Evolutionary conservation across 2,113 vertebrate genomes (phyloP), one percentile per base, ranked within the genome.

Genomic region (Macaca fascicularis): DNA sequence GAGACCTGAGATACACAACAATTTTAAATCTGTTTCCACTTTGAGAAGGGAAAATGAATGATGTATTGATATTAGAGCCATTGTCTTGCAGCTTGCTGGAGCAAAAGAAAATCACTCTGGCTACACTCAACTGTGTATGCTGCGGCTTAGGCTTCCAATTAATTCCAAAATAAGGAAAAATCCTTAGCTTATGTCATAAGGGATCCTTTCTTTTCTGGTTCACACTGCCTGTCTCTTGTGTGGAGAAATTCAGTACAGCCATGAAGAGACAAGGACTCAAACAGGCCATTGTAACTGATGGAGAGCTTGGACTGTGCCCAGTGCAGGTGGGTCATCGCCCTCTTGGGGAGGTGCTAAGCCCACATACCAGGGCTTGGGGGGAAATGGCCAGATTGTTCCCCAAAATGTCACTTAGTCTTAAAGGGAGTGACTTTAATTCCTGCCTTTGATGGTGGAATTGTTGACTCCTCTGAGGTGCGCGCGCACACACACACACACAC

Each of bases 131-230:
- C 43, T 45, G 35, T 52, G 20, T 50, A 61, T 59, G 32, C 80
- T 30, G 35, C n/a, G 80, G 48, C 19, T 94, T 84, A 82, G 69
- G 35, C 8, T 30, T 94, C 35, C 27, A 43, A 32, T 59, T 84
- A 67, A 57, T 7, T 67, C 74, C 86, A 76, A 91, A 93, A 64
- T 59, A 81, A 96, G 27, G 59, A 45, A 81, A 90, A 93, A 40
- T 48, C 43, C 64, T 20, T n/a, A 95, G 38, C 45, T 76, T n/a
- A 32, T 27, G 40, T 35, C 25, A 69, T 61, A 85, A 67, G 40
- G 75, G 17, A 35, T 43, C 12, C 27, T 95, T 97, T 97, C 35
- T 96, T 96, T n/a, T 79, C 80, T 90, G 50, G 16, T 13, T 88
- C 55, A 35, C 6, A 59, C 38, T 90, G 64, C 11, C 48, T 94